phyloP scores from a whole-genome alignment of 2,113 vertebrate species.

The Prionailurus viverrinus region DNA sequence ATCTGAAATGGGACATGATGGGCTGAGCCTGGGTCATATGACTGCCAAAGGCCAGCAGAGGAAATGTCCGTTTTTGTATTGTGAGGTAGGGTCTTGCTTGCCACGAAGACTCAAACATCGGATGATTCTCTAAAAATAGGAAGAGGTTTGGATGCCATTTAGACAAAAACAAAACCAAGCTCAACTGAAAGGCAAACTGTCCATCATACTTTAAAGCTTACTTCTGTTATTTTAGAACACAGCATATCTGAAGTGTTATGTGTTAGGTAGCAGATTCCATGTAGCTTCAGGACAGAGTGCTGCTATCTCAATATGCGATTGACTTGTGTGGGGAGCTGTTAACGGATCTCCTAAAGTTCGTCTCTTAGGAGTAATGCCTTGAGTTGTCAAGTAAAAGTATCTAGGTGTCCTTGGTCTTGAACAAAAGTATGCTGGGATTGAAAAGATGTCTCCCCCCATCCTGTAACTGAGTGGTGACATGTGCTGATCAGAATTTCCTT shows the following conservation, averaged over 20 bases:
- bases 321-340: not conserved
- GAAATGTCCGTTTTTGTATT: conserved; percentile 29
- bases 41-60: not conserved
- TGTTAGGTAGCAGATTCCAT: not conserved
- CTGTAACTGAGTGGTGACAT: not conserved
- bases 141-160: conserved; percentile 26
- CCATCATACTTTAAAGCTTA: not conserved
- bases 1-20: not conserved
- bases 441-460: not conserved
- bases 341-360: not conserved
- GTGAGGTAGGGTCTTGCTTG: conserved; percentile 36
- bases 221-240: not conserved
- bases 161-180: conserved; percentile 2
- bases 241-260: not conserved
- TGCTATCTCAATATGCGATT: not conserved
- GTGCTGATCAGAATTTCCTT: not conserved
- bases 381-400: not conserved
- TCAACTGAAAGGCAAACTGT: not conserved
- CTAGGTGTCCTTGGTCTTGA: not conserved
- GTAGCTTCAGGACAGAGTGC: not conserved
- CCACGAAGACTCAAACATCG: not conserved
- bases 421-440: not conserved
- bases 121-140: not conserved
- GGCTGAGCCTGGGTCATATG: not conserved
- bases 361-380: not conserved